Conservation (phyloP, 2,797 vertebrate genomes). For the Lophius americanus region DNA sequence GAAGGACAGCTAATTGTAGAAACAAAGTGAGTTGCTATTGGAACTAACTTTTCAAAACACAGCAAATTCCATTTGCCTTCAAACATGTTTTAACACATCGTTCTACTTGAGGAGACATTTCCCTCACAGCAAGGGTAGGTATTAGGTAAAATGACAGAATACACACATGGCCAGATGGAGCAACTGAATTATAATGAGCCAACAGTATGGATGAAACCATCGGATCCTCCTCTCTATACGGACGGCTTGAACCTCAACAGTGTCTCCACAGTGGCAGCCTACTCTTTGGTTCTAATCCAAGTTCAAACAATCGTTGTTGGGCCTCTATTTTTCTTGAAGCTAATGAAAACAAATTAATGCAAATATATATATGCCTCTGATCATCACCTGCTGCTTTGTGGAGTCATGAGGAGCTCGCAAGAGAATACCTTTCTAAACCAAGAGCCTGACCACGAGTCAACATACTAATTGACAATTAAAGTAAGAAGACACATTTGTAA, state of each 20-base stretch:
- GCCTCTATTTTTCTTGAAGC: constrained; percentile 38
- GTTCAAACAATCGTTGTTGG: constrained; percentile 37
- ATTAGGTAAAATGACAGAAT: neutral
- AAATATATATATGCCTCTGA: constrained; percentile 77
- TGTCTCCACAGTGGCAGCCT: constrained; percentile 6
- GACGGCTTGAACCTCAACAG: constrained; percentile 11
- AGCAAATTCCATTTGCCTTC: constrained; percentile 67
- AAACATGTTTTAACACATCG: constrained; percentile 76
- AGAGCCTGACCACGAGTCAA: constrained; percentile 11
- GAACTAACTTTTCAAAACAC: constrained; percentile 33
- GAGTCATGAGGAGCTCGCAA: constrained; percentile 33
- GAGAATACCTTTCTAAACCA: constrained; percentile 30
- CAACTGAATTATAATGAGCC: constrained; percentile 23
- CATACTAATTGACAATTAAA: neutral
- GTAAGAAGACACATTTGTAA: constrained; percentile 11
- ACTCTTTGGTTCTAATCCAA: constrained; percentile 28
- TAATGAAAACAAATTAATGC: constrained; percentile 71
- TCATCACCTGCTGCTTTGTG: constrained; percentile 49
- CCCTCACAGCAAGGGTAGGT: neutral
- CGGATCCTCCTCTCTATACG: constrained; percentile 10
- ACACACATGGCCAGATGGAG: constrained; percentile 15
- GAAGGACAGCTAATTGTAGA: constrained; percentile 33
- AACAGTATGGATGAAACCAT: constrained; percentile 11
- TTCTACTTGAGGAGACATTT: constrained; percentile 41
- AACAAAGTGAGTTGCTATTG: constrained; percentile 51